Evolutionary conservation across 1,140 invertebrate species (phyloP), one percentile per base, ranked within the genome.

Genomic region (Mylabris phalerata): DNA sequence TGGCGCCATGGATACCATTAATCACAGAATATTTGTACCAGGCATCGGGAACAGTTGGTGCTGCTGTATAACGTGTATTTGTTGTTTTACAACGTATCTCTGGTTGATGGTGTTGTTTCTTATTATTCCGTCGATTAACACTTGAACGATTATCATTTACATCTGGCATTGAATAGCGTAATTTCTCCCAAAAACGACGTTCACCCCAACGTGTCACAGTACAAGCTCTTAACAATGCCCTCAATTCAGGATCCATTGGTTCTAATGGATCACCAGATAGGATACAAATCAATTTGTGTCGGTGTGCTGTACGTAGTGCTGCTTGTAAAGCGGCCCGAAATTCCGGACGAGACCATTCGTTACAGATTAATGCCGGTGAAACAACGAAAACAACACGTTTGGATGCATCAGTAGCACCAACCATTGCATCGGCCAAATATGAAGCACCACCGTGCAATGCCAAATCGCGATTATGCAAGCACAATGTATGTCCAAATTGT

Each of bases 91-190:
- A 73, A 43, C 61, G 74, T 69, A 61, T 76, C 66, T 63, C 80
- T 24, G 32, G 32, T 43, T 64, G 57, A 68, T 73, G 46, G 77
- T 78, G 11, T 26, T 64, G 66, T 56, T 71, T 74, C 52, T 79
- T 79, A 9, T 57, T 62, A 11, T 66, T 47, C 38, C 69, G 32
- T 32, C 7, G 32, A 32, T 32, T 32, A 4, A 7, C 59, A 26
- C 60, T 51, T 6, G 65, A 48, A 27, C 62, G 54, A 39, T 68
- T 67, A 52, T 62, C 66, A 9, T 65, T 64, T 3, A 79, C 78
- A 72, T 93, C 89, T 19, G 92, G 92, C 84, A 95, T 86, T 54
- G 88, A 86, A 79, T 89, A 94, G 67, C 87, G 83, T 63, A 95
- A 78, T 75, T 93, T 93, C 67, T 92, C 88, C 90, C 90, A 92